A percentile compares a stretch with the other conserved stretches of the same genome.
These are phyloP conservation scores for Dynastes tityus DNA, from an alignment of 2,888 invertebrate species.

Conservation along the genomic window DNA sequence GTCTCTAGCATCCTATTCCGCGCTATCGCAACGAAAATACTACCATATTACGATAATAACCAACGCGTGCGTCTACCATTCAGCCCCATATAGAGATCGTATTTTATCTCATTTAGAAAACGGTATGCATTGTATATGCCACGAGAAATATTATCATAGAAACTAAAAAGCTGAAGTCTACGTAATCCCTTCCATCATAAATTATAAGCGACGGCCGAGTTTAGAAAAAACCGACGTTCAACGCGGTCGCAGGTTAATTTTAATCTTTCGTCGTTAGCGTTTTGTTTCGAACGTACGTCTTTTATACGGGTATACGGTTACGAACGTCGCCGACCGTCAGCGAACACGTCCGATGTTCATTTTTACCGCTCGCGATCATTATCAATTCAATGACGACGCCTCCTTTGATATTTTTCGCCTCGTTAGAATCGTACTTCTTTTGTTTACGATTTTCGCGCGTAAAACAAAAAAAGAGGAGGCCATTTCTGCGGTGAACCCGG, in stretches of 20 bases:
- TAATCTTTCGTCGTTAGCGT: slow-evolving; percentile 31
- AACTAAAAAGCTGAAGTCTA: slow-evolving; percentile 59
- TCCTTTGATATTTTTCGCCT: slow-evolving; percentile 1
- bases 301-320: slow-evolving; percentile 47
- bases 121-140: slow-evolving; percentile 49
- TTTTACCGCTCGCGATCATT: slow-evolving; percentile 46
- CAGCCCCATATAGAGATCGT: slow-evolving; percentile 13
- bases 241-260: slow-evolving; percentile 48
- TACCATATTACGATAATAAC: slow-evolving; percentile 21
- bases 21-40: slow-evolving; percentile 32
- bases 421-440: not conserved
- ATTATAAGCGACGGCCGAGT: slow-evolving; percentile 53
- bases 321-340: slow-evolving; percentile 55
- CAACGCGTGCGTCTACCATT: slow-evolving; percentile 29
- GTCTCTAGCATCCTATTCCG: slow-evolving; percentile 27
- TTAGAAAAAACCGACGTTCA: slow-evolving; percentile 56
- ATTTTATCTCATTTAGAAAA: slow-evolving; percentile 27
- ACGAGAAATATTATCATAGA: slow-evolving; percentile 56
- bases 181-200: slow-evolving; percentile 61
- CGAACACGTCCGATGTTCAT: slow-evolving; percentile 52
- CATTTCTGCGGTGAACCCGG: not conserved
- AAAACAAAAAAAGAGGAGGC: not conserved
- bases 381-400: slow-evolving; percentile 39
- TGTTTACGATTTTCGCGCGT: slow-evolving; percentile 2
- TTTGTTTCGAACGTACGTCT: slow-evolving; percentile 51